A percentile compares a stretch with the other conserved stretches of the same genome.
These are phyloP conservation scores for Phenacoccus solenopsis DNA, from an alignment of 1,140 invertebrate genomes.

Conservation along the genomic window DNA sequence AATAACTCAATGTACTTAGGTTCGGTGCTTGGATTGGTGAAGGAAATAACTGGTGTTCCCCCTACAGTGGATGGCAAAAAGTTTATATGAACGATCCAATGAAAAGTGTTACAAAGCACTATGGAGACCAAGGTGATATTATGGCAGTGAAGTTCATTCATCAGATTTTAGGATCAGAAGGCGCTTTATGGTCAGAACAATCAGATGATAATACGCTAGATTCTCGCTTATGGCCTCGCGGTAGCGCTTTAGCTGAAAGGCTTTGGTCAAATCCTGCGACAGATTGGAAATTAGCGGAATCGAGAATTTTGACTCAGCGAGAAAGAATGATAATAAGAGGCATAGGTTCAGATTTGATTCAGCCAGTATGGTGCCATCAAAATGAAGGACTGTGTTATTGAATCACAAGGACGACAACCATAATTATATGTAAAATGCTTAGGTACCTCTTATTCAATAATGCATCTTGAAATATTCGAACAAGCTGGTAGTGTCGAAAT, in stretches of 20 bases:
- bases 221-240: slow-evolving; percentile 56
- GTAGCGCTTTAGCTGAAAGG: slow-evolving; percentile 60
- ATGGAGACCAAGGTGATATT: too few species aligned
- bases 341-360: slow-evolving; percentile 50
- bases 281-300: neutral
- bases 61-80: slow-evolving; percentile 78
- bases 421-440: too few species aligned
- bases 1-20: slow-evolving; percentile 27
- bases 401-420: too few species aligned
- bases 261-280: slow-evolving; percentile 55
- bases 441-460: too few species aligned
- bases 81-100: slow-evolving; percentile 68
- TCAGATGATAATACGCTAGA: slow-evolving; percentile 53
- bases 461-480: too few species aligned
- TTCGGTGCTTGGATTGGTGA: slow-evolving; percentile 43
- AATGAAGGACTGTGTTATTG: slow-evolving; percentile 47
- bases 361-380: slow-evolving; percentile 60
- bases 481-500: too few species aligned
- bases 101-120: slow-evolving; percentile 35
- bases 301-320: slow-evolving; percentile 49
- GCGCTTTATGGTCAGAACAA: slow-evolving; percentile 57
- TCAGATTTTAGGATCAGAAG: neutral
- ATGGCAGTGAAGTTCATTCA: neutral
- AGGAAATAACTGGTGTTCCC: slow-evolving; percentile 73
- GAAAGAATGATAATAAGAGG: slow-evolving; percentile 47